phyloP scores from a whole-genome alignment of 2,797 vertebrate genomes.

The Malacoctenus gilli region DNA sequence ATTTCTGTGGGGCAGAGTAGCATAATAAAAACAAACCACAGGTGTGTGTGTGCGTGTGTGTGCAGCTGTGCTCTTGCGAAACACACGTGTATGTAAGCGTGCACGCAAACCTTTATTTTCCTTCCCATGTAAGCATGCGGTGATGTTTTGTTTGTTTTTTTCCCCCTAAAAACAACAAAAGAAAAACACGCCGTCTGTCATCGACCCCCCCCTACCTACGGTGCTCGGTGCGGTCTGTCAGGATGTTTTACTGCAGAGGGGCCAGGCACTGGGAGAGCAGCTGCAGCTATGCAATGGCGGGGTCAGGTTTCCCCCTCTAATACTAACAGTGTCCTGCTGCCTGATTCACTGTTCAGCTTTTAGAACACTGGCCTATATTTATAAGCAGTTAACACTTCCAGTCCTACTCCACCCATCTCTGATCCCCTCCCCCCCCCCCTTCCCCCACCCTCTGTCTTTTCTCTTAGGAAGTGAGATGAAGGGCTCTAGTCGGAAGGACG shows the following conservation, averaged over 20 bases:
- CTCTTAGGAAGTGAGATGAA: constrained; percentile 51
- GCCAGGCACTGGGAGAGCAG: constrained; percentile 87
- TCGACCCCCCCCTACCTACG: constrained; percentile 30
- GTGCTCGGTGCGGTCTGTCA: constrained; percentile 67
- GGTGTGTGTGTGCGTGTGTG: constrained; percentile 36
- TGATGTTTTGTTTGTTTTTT: not conserved
- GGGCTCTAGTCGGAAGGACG: constrained; percentile 20
- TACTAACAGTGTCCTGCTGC: constrained; percentile 78
- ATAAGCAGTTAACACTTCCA: constrained; percentile 83
- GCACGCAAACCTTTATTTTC: not conserved
- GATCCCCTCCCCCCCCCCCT: constrained; percentile 44
- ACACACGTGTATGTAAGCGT: constrained; percentile 21
- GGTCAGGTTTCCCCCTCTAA: constrained; percentile 87
- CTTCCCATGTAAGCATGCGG: constrained; percentile 5
- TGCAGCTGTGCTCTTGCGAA: constrained; percentile 35
- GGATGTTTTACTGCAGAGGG: constrained; percentile 86
- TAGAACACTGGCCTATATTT: constrained; percentile 93
- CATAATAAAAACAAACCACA: constrained; percentile 81
- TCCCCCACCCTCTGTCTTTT: constrained; percentile 54
- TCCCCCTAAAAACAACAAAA: constrained; percentile 21
- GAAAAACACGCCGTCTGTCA: no score
- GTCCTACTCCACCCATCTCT: constrained; percentile 49
- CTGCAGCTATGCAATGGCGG: constrained; percentile 85
- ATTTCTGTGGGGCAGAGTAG: constrained; percentile 79
- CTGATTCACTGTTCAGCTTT: constrained; percentile 93